phyloP scores from a whole-genome alignment of 2,113 vertebrate genomes.

The Suricata suricatta region DNA sequence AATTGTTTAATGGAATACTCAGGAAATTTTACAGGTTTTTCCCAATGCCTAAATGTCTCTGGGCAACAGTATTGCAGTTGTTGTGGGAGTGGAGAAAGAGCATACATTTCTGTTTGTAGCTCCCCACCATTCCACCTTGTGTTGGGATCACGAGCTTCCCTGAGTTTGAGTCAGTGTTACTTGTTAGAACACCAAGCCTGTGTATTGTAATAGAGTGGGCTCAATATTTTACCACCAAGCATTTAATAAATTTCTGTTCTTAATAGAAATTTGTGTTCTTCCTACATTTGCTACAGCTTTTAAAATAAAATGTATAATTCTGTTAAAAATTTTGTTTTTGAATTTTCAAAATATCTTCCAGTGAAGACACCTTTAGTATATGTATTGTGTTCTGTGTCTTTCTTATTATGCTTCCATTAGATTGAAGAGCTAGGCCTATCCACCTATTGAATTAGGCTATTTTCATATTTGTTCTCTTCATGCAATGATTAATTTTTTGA shows the following conservation, averaged over 20 bases:
- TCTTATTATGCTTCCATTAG: background rate
- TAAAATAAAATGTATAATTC: conserved; percentile 80
- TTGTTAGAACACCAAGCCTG: conserved; percentile 82
- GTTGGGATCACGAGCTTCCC: conserved; percentile 64
- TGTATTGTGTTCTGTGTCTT: background rate
- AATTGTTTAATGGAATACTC: conserved; percentile 80
- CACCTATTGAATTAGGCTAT: background rate
- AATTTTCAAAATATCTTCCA: background rate
- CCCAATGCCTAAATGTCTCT: conserved; percentile 69
- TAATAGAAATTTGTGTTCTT: conserved; percentile 81
- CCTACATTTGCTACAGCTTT: conserved; percentile 84
- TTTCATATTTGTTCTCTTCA: background rate
- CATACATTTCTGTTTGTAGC: conserved; percentile 37
- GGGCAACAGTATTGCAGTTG: conserved; percentile 52
- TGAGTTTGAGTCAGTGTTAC: conserved; percentile 73
- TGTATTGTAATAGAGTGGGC: conserved; percentile 82
- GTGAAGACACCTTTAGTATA: background rate
- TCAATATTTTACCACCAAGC: conserved; percentile 87
- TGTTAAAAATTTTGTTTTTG: background rate
- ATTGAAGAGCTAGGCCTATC: background rate
- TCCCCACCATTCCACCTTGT: conserved; percentile 15
- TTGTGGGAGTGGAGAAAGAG: conserved; percentile 51
- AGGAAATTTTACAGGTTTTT: conserved; percentile 83
- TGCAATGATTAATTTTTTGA: background rate
- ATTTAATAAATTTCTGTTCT: conserved; percentile 85